Conservation (phyloP, 1,140 invertebrate species). For the Olivierus martensii region DNA sequence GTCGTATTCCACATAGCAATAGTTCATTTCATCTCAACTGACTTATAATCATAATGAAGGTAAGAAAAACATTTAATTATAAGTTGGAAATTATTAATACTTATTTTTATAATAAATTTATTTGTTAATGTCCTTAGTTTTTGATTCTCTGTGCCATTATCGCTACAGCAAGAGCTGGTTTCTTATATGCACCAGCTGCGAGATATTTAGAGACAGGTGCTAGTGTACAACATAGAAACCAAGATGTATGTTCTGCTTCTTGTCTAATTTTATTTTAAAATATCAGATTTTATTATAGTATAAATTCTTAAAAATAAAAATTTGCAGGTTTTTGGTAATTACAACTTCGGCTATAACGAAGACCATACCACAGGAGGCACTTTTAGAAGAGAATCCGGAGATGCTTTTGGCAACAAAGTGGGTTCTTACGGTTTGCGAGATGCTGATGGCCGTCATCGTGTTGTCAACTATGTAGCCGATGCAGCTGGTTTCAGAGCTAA, state of each 20-base stretch:
- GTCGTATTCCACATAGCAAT: too few species aligned
- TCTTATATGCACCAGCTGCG: too few species aligned
- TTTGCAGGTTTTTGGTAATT: conserved; percentile 15
- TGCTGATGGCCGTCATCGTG: conserved; percentile 20
- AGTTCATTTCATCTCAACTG: too few species aligned
- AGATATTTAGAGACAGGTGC: too few species aligned
- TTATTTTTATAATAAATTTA: too few species aligned
- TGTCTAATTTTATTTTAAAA: neutral
- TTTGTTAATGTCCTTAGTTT: too few species aligned
- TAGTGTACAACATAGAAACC: conserved; percentile 18
- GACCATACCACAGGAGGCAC: conserved; percentile 22
- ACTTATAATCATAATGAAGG: too few species aligned
- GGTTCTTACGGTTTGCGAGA: conserved; percentile 23
- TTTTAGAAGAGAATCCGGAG: conserved; percentile 21
- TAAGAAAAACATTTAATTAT: too few species aligned
- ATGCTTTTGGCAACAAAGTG: conserved; percentile 18
- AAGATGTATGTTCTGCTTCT: conserved; percentile 22
- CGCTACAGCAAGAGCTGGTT: too few species aligned
- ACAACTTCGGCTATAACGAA: conserved; percentile 23
- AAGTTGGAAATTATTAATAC: too few species aligned
- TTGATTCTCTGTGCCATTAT: too few species aligned
- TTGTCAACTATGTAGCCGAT: conserved; percentile 26
- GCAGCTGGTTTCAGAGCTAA: conserved; percentile 21
- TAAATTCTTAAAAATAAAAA: neutral
- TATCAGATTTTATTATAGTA: neutral